Evolutionary conservation across 2,797 vertebrate species (phyloP), one percentile per base, ranked within the genome.

Genomic region (Galago senegalensis): DNA sequence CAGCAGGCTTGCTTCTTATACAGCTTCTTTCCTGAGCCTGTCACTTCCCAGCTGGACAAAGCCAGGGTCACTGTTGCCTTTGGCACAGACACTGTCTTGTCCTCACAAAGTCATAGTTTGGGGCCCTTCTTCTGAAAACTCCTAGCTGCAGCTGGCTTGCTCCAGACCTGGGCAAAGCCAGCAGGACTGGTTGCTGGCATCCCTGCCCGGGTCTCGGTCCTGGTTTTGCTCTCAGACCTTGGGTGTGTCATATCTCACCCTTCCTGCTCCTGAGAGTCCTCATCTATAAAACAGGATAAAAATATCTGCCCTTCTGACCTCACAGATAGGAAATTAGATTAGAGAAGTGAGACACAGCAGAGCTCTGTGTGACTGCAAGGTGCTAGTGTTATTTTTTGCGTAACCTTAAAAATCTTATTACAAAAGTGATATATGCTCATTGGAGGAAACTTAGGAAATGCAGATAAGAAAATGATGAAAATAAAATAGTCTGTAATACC

Each of bases 401-500:
- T 65, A 88, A 86, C 87, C 87, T 95, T 85, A 94, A 69, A 95
- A 93, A 87, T 79, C 84, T 67, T 87, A 83, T 95, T 96, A 92
- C 37, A 31, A 40, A 91, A 85, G 37, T 88, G 92, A 86, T 95
- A 81, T 46, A 67, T 83, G 87, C 27, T 92, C 67, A 46, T 46
- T 77, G 90, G 88, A 91, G 93, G 40, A 80, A 70, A 77, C 79
- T 94, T 82, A 85, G 61, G 87, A 86, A 92, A 93, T 72, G 79
- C 63, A 94, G 97, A 97, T 95, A 95, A 96, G 90, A 83, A 91
- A 93, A 72, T 49, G 88, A 91, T 83, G 73, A 89, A 87, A 85
- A 96, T 87, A 89, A 93, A 94, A 94, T 61, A 76, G 69, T 40
- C 31, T 27, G 46, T 29, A 61, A 87, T 94, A 63, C 25, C 17